These are phyloP conservation scores for Serranochromis macrocephalus DNA, from an alignment of 2,113 vertebrate species.

Conservation along the genomic window DNA sequence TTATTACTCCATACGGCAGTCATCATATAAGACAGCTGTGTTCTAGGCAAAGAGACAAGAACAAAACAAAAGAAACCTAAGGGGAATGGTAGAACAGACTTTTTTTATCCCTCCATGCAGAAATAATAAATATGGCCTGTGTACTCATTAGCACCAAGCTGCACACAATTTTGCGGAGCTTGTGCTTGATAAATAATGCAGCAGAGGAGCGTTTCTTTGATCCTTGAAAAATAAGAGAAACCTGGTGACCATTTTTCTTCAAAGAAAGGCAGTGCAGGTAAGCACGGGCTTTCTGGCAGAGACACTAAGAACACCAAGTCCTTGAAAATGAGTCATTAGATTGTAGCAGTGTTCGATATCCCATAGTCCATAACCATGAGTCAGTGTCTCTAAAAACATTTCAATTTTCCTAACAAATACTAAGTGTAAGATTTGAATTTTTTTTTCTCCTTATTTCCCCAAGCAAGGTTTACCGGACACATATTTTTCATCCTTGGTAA, in stretches of 20 bases:
- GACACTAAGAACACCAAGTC: constrained; percentile 21
- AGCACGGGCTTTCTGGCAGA: constrained; percentile 18
- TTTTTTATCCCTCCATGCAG: constrained; percentile 11
- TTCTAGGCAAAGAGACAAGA: not conserved
- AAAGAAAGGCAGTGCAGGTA: constrained; percentile 35
- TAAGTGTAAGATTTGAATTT: not conserved
- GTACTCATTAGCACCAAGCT: constrained; percentile 50
- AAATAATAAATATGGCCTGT: constrained; percentile 49
- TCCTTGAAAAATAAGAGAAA: constrained; percentile 41
- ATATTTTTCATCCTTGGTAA: not conserved
- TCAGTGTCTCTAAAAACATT: not conserved
- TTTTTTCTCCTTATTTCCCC: not conserved
- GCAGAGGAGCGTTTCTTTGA: constrained; percentile 43
- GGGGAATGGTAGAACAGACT: not conserved
- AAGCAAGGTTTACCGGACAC: not conserved
- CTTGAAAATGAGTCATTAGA: constrained; percentile 39
- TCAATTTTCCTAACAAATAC: not conserved
- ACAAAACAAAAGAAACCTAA: not conserved
- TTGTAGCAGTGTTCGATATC: not conserved
- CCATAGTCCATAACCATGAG: not conserved
- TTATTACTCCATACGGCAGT: not conserved
- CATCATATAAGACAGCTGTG: not conserved
- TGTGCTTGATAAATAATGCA: constrained; percentile 57
- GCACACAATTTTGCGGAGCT: constrained; percentile 23
- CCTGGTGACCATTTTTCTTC: constrained; percentile 40